phyloP scores from a whole-genome alignment of 2,888 invertebrate species.

The Dynastes maya region DNA sequence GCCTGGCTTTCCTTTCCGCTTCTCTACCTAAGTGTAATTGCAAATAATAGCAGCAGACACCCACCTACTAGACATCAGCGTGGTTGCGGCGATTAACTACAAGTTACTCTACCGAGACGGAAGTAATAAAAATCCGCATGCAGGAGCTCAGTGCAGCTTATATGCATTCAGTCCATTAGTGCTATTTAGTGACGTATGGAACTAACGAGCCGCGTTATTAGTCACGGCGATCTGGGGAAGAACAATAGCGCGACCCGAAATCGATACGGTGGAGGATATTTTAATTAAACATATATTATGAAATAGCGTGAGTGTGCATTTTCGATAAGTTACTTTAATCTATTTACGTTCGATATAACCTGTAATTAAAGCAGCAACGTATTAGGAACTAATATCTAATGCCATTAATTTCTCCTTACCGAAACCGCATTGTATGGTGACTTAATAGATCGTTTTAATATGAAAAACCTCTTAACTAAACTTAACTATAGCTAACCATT shows the following conservation, averaged over 20 bases:
- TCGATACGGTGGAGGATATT: slow-evolving; percentile 32
- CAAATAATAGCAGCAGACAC: slow-evolving; percentile 14
- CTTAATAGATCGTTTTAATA: too few species aligned
- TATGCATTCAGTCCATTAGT: slow-evolving; percentile 42
- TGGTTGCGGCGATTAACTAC: slow-evolving; percentile 20
- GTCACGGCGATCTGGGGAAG: slow-evolving; percentile 38
- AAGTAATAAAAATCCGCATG: slow-evolving; percentile 38
- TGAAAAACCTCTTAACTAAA: too few species aligned
- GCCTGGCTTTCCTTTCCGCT: background rate
- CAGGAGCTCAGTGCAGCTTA: slow-evolving; percentile 28
- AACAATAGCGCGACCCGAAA: slow-evolving; percentile 33
- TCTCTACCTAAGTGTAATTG: background rate
- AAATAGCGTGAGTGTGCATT: slow-evolving; percentile 23
- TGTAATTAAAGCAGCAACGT: slow-evolving; percentile 26
- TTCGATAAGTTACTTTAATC: slow-evolving; percentile 34
- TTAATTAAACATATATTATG: slow-evolving; percentile 43
- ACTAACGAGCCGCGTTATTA: slow-evolving; percentile 41
- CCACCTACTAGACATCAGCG: background rate
- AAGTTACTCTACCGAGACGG: slow-evolving; percentile 20
- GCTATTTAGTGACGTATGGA: slow-evolving; percentile 38
- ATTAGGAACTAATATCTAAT: slow-evolving; percentile 6
- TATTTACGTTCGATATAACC: slow-evolving; percentile 7
- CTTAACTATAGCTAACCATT: too few species aligned
- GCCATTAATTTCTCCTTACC: background rate
- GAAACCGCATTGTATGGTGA: too few species aligned